A percentile compares a stretch with the other conserved stretches of the same genome.
Conservation (phyloP, 2,888 invertebrate species). For the Sturmia bella region DNA sequence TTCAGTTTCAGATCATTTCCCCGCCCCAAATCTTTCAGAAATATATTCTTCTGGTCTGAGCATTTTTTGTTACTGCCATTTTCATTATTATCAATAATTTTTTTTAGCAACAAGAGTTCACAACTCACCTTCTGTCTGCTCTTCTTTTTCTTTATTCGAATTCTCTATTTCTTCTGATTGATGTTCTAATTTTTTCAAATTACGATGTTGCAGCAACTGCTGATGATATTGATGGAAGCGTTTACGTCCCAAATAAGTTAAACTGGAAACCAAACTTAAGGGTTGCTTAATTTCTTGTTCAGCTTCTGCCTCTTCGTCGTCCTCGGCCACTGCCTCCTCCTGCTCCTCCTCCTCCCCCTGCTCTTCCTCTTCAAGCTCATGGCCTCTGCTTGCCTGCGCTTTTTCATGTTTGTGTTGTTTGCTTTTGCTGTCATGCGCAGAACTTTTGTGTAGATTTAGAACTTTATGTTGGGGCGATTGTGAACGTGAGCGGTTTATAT, state of each 20-base stretch:
- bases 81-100: neutral
- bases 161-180: conserved; percentile 38
- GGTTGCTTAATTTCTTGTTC: conserved; percentile 70
- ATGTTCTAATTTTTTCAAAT: conserved; percentile 39
- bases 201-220: conserved; percentile 54
- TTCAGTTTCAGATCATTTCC: too few species aligned
- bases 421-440: conserved; percentile 16
- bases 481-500: conserved; percentile 65
- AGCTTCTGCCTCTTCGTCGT: conserved; percentile 1
- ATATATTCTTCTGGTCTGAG: too few species aligned
- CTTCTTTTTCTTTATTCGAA: conserved; percentile 52
- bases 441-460: conserved; percentile 54
- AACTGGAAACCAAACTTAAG: conserved; percentile 72
- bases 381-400: neutral
- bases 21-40: too few species aligned
- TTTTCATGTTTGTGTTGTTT: neutral
- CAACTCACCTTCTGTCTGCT: conserved; percentile 62
- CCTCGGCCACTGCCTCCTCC: neutral
- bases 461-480: conserved; percentile 54
- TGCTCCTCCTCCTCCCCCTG: neutral
- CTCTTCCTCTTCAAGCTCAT: neutral
- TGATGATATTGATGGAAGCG: conserved; percentile 68
- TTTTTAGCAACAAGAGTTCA: neutral
- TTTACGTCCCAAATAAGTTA: conserved; percentile 64
- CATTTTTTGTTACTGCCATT: conserved; percentile 10